Conservation (phyloP, 2,797 vertebrate species). For the Lithobates sylvaticus region DNA sequence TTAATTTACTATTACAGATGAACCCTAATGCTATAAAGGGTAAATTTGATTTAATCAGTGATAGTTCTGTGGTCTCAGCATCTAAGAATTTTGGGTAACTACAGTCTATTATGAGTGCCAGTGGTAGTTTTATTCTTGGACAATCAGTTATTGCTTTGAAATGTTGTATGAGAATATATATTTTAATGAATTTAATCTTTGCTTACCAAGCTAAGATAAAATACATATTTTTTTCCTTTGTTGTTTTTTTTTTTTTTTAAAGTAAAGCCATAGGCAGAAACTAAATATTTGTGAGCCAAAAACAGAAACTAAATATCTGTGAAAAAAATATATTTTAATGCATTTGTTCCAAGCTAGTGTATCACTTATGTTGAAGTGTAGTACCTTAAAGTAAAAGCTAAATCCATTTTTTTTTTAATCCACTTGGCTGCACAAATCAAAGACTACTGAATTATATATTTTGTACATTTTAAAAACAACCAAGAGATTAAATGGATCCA, state of each 20-base stretch:
- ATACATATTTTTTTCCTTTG: too few species aligned
- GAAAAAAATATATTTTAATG: too few species aligned
- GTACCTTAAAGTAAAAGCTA: too few species aligned
- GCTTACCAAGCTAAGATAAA: neutral
- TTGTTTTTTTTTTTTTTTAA: too few species aligned
- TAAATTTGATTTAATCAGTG: slow-evolving; percentile 4
- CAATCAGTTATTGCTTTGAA: neutral
- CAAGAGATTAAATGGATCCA: neutral
- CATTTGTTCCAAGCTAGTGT: neutral
- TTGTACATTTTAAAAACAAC: neutral
- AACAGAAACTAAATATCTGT: too few species aligned
- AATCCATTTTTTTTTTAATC: neutral
- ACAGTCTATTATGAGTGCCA: slow-evolving; percentile 15
- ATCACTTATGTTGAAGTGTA: neutral
- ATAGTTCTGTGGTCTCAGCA: neutral
- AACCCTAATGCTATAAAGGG: neutral
- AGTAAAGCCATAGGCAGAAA: too few species aligned
- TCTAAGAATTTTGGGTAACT: neutral
- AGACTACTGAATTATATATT: neutral
- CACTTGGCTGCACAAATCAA: neutral
- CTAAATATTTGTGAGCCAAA: too few species aligned
- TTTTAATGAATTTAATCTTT: neutral
- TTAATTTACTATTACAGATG: slow-evolving; percentile 11
- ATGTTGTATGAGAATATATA: neutral
- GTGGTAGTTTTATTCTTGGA: neutral